Evolutionary conservation across 1,140 invertebrate species (phyloP).

Genomic region (Drosophila dunni): DNA sequence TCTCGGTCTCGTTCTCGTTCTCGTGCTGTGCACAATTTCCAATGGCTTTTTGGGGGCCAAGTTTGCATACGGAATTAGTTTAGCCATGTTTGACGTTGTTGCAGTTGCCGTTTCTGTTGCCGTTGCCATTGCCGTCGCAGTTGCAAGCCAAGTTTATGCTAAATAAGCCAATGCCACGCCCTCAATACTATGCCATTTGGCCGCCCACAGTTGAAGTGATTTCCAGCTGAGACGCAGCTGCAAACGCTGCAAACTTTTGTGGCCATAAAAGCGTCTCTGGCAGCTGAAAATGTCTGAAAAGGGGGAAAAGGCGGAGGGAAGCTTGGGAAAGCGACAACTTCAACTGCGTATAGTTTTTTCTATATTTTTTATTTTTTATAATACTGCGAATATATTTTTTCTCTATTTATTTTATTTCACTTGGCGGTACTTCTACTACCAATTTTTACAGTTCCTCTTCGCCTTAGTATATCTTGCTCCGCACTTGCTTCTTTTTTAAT

Average conservation of each 20-base stretch:
- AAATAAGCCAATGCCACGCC: conserved; percentile 71
- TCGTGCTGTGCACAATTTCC: conserved; percentile 57
- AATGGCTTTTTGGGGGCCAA: conserved; percentile 69
- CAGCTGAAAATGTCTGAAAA: background rate
- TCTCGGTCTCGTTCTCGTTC: conserved; percentile 14
- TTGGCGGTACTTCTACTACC: conserved; percentile 60
- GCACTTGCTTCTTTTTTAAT: conserved; percentile 68
- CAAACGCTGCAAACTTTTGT: conserved; percentile 49
- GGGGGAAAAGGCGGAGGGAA: background rate
- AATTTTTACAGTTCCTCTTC: conserved; percentile 71
- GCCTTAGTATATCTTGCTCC: conserved; percentile 43
- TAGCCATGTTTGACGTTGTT: conserved; percentile 43
- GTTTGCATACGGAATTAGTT: conserved; percentile 58
- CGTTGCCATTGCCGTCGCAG: conserved; percentile 24
- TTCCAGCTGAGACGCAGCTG: conserved; percentile 49
- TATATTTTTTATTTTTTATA: conserved; percentile 19
- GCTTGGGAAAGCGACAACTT: conserved; percentile 35
- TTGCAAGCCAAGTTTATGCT: conserved; percentile 68
- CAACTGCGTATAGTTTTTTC: conserved; percentile 32
- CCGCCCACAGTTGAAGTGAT: conserved; percentile 37
- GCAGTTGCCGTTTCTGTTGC: conserved; percentile 37
- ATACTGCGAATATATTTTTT: conserved; percentile 42
- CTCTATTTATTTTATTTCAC: conserved; percentile 77
- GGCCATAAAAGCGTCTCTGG: conserved; percentile 66
- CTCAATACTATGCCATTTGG: conserved; percentile 5